Percentiles rank a stretch among this genome's conserved stretches.
These are phyloP conservation scores for Aulostomus chinensis DNA, from an alignment of 2,797 vertebrate genomes.

Conservation along the genomic window DNA sequence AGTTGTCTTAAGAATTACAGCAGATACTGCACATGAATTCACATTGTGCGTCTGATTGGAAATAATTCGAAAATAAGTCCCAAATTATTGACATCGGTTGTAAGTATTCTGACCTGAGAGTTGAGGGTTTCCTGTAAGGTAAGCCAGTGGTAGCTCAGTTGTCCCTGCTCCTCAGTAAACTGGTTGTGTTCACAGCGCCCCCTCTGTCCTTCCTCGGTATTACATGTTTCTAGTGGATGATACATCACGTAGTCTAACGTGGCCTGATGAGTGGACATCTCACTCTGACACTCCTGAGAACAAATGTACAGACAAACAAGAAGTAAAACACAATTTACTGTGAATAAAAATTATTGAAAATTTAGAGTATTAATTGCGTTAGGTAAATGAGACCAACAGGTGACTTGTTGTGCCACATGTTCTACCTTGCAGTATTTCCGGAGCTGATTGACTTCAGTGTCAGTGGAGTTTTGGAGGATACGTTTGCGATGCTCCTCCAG, in stretches of 20 bases:
- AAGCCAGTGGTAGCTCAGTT: constrained; percentile 84
- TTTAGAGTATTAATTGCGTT: too few relatives aligned
- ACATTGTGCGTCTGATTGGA: too few relatives aligned
- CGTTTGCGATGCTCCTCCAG: constrained; percentile 40
- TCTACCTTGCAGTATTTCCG: constrained; percentile 85
- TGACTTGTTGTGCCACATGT: too few relatives aligned
- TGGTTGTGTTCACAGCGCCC: constrained; percentile 80
- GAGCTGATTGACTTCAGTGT: constrained; percentile 62
- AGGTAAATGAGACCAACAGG: too few relatives aligned
- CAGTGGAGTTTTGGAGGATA: constrained; percentile 13
- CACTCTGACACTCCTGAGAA: constrained; percentile 78
- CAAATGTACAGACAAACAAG: background rate
- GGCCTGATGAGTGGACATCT: constrained; percentile 83
- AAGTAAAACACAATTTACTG: background rate
- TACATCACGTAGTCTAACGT: constrained; percentile 85
- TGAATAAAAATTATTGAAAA: too few relatives aligned
- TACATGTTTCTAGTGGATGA: constrained; percentile 80
- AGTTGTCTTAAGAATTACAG: too few relatives aligned
- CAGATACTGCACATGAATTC: too few relatives aligned
- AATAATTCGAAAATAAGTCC: too few relatives aligned
- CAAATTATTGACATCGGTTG: too few relatives aligned
- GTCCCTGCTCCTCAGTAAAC: constrained; percentile 87
- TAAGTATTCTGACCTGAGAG: constrained; percentile 80
- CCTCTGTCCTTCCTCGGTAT: constrained; percentile 74
- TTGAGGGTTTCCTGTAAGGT: constrained; percentile 74